phyloP scores from a whole-genome alignment of 2,797 vertebrate genomes.

The Gambelia wislizenii region DNA sequence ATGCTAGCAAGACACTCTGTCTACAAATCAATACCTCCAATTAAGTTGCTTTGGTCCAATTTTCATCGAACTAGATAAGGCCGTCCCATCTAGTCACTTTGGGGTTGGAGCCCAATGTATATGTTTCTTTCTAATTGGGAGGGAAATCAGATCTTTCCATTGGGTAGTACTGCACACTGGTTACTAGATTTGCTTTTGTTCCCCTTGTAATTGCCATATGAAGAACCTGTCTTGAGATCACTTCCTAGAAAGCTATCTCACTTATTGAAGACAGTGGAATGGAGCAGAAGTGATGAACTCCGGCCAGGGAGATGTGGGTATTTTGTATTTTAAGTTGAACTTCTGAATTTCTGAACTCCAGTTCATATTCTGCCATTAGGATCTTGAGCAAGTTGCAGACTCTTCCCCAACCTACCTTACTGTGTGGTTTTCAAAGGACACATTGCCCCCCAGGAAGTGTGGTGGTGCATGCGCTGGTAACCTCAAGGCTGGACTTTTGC shows the following conservation, averaged over 20 bases:
- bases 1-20: background rate
- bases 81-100: background rate
- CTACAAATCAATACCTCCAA: slow-evolving; percentile 15
- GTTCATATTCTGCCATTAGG: background rate
- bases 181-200: background rate
- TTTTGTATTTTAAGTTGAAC: too few species aligned
- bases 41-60: background rate
- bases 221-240: background rate
- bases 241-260: background rate
- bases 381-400: background rate
- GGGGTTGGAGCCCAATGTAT: background rate
- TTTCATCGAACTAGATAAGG: background rate
- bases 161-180: background rate
- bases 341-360: too few species aligned
- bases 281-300: background rate
- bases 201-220: background rate
- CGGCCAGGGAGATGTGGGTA: background rate
- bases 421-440: background rate
- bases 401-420: background rate
- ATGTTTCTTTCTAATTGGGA: background rate
- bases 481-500: too few species aligned
- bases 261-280: background rate
- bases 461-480: too few species aligned
- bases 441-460: background rate
- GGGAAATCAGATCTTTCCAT: background rate